Percentiles rank a stretch among this genome's conserved stretches.
phyloP scores from a whole-genome alignment of 2,797 vertebrate genomes.

The Vireo griseus region DNA sequence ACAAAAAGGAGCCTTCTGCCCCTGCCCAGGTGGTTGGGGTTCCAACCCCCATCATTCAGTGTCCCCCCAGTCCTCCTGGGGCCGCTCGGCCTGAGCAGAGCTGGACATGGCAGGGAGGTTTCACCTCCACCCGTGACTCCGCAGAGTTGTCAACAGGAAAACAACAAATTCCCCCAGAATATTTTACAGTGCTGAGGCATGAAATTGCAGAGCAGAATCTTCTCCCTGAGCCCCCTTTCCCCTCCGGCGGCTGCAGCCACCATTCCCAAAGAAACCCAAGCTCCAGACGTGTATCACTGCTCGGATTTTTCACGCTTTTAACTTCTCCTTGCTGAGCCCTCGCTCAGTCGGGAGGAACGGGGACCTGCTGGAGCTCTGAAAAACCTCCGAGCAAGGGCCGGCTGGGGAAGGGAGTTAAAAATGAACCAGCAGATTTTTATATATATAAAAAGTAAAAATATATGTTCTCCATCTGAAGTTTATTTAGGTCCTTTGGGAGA shows the following conservation, averaged over 20 bases:
- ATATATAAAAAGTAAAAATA: slow-evolving; percentile 61
- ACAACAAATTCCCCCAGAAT: not conserved
- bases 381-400: not conserved
- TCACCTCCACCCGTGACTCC: not conserved
- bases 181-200: not conserved
- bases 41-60: not conserved
- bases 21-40: not conserved
- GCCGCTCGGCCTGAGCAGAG: not conserved
- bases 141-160: not conserved
- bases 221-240: slow-evolving; percentile 22
- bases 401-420: slow-evolving; percentile 54
- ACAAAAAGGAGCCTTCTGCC: not conserved
- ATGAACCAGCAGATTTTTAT: slow-evolving; percentile 60
- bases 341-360: not conserved
- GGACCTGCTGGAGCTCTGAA: slow-evolving; percentile 36
- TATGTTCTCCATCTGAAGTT: slow-evolving; percentile 67
- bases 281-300: slow-evolving; percentile 32
- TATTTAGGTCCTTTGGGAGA: slow-evolving; percentile 67
- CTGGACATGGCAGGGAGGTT: not conserved
- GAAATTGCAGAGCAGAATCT: slow-evolving; percentile 23
- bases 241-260: not conserved
- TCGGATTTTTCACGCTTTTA: slow-evolving; percentile 21
- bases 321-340: slow-evolving; percentile 3
- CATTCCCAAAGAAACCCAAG: not conserved
- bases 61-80: not conserved